Base-by-base conservation (phyloP, 2,113 vertebrate species). In the Ranitomeya imitator region DNA sequence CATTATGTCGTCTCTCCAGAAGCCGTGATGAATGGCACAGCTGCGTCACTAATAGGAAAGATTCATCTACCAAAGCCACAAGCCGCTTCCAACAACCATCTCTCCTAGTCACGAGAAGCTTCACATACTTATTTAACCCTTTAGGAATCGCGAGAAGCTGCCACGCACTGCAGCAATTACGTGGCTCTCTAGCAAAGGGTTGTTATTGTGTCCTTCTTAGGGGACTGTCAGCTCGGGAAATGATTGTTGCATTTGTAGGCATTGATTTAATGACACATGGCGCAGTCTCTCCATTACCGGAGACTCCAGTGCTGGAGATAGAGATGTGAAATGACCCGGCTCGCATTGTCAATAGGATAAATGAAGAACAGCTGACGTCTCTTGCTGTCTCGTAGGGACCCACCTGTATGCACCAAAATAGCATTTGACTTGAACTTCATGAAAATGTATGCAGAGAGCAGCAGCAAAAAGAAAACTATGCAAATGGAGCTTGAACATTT, bases 181-280 rank as follows among this genome's bases (percentile, higher is more conserved):
- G 16, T 5, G 3, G 6, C 23, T 51, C 14, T 45, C 31, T 31
- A 59, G 55, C 65, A 18, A 6, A 74, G 67, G 60, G 45, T 45
- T 61, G n/a, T 61, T 88, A 21, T 54, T 78, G 52, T 67, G 18
- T 67, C 12, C 55, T 54, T 71, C 54, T 76, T 85, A 84, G 78
- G 61, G 82, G 23, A 51, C 26, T 85, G 60, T 89, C 81, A 83
- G 78, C 80, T 77, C 19, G 16, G 57, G 82, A 89, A 89, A 89
- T 57, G 60, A 89, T 77, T 79, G 82, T 83, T 21, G 51, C 60
- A 88, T 88, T 88, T 88, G 71, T 84, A 85, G 16, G 60, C 87
- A 89, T 85, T 89, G 87, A 85, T 89, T 89, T 84, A 89, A 89
- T 79, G 81, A 78, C 82, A 89, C 60, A 85, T 84, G 57, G 51